phyloP scores from a whole-genome alignment of 2,113 vertebrate genomes.

The Chionis minor region DNA sequence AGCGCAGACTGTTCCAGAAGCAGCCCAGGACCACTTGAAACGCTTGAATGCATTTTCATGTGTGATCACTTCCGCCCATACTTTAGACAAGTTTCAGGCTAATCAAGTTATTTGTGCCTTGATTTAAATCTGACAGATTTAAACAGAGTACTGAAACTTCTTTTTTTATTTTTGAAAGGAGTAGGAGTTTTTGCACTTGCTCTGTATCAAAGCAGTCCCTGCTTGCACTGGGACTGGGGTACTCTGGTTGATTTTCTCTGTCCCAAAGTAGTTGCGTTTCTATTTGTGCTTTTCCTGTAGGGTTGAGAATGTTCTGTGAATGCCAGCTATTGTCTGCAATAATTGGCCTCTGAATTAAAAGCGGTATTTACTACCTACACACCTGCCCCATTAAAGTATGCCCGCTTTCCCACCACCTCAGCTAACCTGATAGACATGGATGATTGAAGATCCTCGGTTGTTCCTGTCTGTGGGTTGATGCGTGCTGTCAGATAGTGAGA shows the following conservation, averaged over 20 bases:
- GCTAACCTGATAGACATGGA: not conserved
- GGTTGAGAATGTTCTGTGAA: not conserved
- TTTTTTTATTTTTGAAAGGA: not conserved
- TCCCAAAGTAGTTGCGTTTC: not conserved
- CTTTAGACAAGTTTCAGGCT: not conserved
- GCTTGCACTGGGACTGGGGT: not conserved
- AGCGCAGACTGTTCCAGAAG: not conserved
- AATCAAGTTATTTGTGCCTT: not conserved
- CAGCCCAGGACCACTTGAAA: not conserved
- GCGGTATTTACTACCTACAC: not conserved
- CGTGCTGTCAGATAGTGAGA: not conserved
- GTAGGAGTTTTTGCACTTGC: not conserved
- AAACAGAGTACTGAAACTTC: not conserved
- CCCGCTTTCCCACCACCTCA: not conserved
- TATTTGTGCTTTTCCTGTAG: not conserved
- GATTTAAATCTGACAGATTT: not conserved
- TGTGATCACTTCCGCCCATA: not conserved
- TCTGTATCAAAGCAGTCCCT: not conserved
- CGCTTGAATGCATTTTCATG: not conserved
- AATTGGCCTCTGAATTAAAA: not conserved
- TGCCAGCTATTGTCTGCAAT: not conserved
- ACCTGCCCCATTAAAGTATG: not conserved
- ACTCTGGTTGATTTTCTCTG: not conserved
- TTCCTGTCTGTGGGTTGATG: not conserved
- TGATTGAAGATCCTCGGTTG: not conserved